Evolutionary conservation across 2,113 vertebrate species (phyloP).

Genomic region (Callopanchax toddi): DNA sequence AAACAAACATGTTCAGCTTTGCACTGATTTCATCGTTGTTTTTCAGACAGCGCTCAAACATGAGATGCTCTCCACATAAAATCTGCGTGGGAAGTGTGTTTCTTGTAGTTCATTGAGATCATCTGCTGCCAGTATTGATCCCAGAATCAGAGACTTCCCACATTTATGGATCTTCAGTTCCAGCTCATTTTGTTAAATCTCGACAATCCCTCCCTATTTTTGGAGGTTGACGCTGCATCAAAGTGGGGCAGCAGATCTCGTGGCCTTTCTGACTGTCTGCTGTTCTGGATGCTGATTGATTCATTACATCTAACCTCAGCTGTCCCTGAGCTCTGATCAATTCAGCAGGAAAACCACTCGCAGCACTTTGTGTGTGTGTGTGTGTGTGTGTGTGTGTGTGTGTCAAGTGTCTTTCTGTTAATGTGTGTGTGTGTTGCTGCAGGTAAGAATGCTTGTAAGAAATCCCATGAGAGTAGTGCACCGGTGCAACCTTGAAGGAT

Average conservation of each 20-base stretch:
- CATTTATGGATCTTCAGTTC: conserved; percentile 12
- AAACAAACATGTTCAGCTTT: not conserved
- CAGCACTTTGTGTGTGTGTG: conserved; percentile 7
- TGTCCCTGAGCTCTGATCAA: conserved; percentile 63
- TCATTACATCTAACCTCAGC: conserved; percentile 69
- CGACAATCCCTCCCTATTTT: conserved; percentile 22
- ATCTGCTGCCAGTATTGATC: conserved; percentile 21
- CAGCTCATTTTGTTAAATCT: conserved; percentile 27
- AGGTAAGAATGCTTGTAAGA: conserved; percentile 53
- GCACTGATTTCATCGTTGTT: not conserved
- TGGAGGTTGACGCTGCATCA: conserved; percentile 35
- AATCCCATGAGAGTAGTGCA: conserved; percentile 36
- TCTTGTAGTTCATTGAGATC: too few species aligned
- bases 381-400: not conserved
- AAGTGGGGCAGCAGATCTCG: conserved; percentile 26
- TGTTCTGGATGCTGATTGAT: conserved; percentile 62
- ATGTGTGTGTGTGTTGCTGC: conserved; percentile 31
- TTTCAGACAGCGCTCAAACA: not conserved
- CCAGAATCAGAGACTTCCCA: conserved; percentile 14
- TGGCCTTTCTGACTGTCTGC: conserved; percentile 51
- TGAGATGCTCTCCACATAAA: conserved; percentile 1
- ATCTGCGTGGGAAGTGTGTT: conserved; percentile 1
- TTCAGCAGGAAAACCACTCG: conserved; percentile 48
- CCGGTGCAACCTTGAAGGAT: conserved; percentile 61
- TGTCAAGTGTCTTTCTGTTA: too few species aligned